Evolutionary conservation across 2,113 vertebrate genomes (phyloP), one percentile per base, ranked within the genome.

Genomic region (pig (Sus scrofa)): DNA sequence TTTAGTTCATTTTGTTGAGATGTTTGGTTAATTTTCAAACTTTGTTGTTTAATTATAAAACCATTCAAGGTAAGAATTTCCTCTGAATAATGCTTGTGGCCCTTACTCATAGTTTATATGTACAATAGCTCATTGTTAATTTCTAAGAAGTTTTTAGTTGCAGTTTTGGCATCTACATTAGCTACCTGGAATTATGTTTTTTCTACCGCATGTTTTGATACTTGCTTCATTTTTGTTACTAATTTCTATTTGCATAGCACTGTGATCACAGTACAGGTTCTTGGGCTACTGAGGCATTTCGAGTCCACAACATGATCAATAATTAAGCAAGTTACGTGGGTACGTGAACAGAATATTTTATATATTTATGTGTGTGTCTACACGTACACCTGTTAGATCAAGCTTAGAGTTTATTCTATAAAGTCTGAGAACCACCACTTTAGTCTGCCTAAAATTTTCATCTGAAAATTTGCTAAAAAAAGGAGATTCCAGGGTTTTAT

Each of bases 21-120:
- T 44, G 20, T 13, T 79, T 87, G 87, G 84, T 75, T 94, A 65
- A 94, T n/a, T 95, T 91, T 52, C 75, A 92, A 90, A 11, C 19
- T 68, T 82, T 50, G 26, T 50, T 78, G 13, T 54, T 90, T 65
- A 92, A 63, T 84, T 65, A 78, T 37, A 58, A 94, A 96, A 73
- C 13, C 77, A 86, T 39, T 84, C 79, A 60, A 62, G 71, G n/a
- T 11, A 62, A 87, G 74, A 52, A 92, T 90, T 94, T 94, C 79
- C 94, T 75, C 37, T 91, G 37, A 94, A 92, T 74, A 77, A 78
- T 22, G 56, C 27, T 19, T 90, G 44, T 75, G 79, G 81, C 39
- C 56, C 10, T 60, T 44, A 19, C 22, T 63, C 75, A 67, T 9
- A 52, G 5, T 62, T 87, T 83, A 78, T 74, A 89, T 20, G 2